Evolutionary conservation across 2,888 invertebrate genomes (phyloP), one percentile per base, ranked within the genome.

Genomic region (Lasiommata megera): DNA sequence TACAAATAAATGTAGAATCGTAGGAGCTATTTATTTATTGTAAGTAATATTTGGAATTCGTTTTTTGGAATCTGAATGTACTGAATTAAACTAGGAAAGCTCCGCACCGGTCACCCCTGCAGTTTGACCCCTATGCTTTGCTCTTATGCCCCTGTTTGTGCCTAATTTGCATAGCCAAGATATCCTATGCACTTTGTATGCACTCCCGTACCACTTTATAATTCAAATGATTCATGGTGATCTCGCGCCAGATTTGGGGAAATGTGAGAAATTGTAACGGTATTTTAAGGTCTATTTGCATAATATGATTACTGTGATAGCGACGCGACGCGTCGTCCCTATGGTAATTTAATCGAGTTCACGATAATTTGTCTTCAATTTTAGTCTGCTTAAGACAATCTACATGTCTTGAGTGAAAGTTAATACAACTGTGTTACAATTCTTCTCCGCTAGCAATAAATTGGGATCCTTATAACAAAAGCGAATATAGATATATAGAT

Each of bases 231-330:
- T 82, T 76, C 79, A 70, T 75, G 40, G 72, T 73, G 73, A 77
- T 76, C 71, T 72, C 76, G 70, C 71, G 73, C 73, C 76, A 76
- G 74, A 78, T 79, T 78, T 72, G 71, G 76, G 81, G 78, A 82
- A 85, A 85, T 87, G 89, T 89, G 88, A 82, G 88, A 89, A 88
- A 79, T 82, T 80, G 75, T 88, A 88, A 89, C 88, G 88, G 85
- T 77, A 78, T 80, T 82, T 80, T 76, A 76, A 71, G 65, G 62
- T 44, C 12, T 36, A 14, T 53, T 43, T 44, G 23, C 34, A 36
- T 52, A 38, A 36, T 18, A 34, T 52, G 23, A 36, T 48, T 6
- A 37, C 12, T 23, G n/a, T 23, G 37, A 23, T 48, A 48, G 34
- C 34, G 36, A 3, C 34, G 34, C 34, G 11, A 11, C 34, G 34